Evolutionary conservation across 2,113 vertebrate genomes (phyloP).

Genomic region (Hipposideros armiger): DNA sequence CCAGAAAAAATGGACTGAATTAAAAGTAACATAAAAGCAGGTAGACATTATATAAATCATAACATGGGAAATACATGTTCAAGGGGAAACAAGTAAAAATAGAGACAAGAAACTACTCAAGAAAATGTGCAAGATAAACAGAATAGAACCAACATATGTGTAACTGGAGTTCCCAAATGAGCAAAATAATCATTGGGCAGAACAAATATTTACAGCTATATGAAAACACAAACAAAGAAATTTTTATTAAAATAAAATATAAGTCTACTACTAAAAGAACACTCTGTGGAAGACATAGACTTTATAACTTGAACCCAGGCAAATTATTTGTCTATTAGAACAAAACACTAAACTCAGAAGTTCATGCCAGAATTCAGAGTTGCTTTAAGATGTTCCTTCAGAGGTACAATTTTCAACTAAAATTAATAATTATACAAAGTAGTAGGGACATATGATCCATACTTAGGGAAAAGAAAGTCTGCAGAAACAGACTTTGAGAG

Average conservation of each 20-base stretch:
- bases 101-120: background rate
- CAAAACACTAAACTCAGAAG: background rate
- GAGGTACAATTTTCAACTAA: background rate
- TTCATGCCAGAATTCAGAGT: background rate
- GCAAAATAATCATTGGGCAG: background rate
- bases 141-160: background rate
- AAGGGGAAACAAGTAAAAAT: background rate
- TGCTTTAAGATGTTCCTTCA: background rate
- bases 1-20: background rate
- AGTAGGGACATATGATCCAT: background rate
- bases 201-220: background rate
- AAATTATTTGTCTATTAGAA: background rate
- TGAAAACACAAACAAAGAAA: too few relatives aligned
- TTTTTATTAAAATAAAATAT: background rate
- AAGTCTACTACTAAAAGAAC: background rate
- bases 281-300: background rate
- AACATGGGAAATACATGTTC: background rate
- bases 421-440: background rate
- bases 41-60: background rate
- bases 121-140: background rate
- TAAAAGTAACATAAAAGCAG: background rate
- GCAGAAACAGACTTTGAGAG: background rate
- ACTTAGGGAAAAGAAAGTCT: background rate
- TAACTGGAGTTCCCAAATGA: background rate
- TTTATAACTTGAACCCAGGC: background rate